Percentiles rank a stretch among this genome's conserved stretches.
Evolutionary conservation across 2,797 vertebrate species (phyloP).

Genomic region (Lophotriccus pileatus): DNA sequence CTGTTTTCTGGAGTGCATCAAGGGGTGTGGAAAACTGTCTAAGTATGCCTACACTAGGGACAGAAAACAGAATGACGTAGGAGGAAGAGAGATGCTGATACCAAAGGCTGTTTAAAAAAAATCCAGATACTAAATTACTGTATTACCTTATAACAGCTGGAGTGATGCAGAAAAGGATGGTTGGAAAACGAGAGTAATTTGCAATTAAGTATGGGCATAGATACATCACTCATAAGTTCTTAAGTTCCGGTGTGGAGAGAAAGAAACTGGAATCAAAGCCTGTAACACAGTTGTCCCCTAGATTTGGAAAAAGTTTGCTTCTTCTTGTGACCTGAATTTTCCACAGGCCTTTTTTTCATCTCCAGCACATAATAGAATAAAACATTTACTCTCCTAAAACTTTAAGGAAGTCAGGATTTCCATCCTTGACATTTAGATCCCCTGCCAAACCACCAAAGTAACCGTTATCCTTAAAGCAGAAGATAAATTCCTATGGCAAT

Average conservation of each 20-base stretch:
- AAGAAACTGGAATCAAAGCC: neutral
- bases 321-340: neutral
- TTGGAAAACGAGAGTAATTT: neutral
- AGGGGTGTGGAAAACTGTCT: conserved; percentile 6
- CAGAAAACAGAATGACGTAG: neutral
- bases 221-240: neutral
- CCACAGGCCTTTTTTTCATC: neutral
- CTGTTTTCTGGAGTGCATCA: neutral
- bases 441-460: neutral
- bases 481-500: neutral
- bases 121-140: neutral
- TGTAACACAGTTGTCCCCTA: neutral
- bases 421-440: neutral
- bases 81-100: neutral
- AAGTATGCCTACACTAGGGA: neutral
- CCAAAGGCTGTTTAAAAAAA: neutral
- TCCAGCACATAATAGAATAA: neutral
- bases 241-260: neutral
- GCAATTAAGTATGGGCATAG: neutral
- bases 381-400: neutral
- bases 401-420: neutral
- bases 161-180: neutral
- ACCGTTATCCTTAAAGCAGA: neutral
- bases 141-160: neutral
- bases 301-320: neutral